Base-by-base conservation (phyloP, 2,888 invertebrate genomes). In the Allacma fusca region DNA sequence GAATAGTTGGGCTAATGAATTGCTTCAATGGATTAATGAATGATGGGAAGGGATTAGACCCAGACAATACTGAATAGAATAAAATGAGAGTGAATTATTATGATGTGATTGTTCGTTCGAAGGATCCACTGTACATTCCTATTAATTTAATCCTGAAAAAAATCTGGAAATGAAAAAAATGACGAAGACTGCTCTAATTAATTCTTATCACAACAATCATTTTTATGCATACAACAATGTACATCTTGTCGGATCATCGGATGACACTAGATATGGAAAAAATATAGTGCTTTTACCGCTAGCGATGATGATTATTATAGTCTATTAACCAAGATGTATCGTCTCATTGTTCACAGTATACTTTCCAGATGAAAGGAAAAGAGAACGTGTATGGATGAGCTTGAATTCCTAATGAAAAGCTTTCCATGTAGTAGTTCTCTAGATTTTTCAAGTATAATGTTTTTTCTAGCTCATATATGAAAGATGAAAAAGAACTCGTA, bases 11-110 rank as follows among this genome's bases (percentile, higher is more conserved):
- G 64, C 68, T 77, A 77, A 77, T 77, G 77, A 77, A 77, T 77
- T 77, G 77, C 68, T 77, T 62, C 68, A 74, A 75, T 75, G 77
- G 77, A 74, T 73, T 77, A 77, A 77, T 77, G 77, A 77, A 64
- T 44, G 71, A 73, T 73, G 73, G 28, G 40, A 69, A 50, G 59
- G 59, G 62, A 76, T 76, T 44, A 75, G 72, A 67, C 24, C 62
- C 40, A 44, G 68, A 76, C 26, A 62, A 69, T 44, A 68, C 75
- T 75, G 69, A 70, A 62, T 59, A 44, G 59, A 68, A 62, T 9
- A 62, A 69, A 59, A 59, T 70, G 59, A 34, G 73, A 76, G 59
- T 77, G 72, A 68, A 77, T 77, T 77, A 77, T 77, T 75, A 50
- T 75, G 62, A 77, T 72, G 71, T 71, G 72, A 72, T 77, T 72